Base-by-base conservation (phyloP, 2,888 invertebrate genomes). In the Brenthis ino region DNA sequence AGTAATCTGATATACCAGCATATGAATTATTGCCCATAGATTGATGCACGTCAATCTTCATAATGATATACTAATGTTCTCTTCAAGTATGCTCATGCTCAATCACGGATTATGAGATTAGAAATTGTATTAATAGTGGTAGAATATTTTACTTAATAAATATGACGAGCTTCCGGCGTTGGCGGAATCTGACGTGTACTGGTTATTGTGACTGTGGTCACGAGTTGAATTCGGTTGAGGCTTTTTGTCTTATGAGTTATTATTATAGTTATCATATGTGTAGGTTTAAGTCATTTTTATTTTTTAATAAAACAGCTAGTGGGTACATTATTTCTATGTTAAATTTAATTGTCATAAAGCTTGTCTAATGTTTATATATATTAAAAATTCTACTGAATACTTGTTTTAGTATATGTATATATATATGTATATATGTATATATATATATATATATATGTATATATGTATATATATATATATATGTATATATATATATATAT, bases 41-140 rank as follows among this genome's bases (percentile, higher is more conserved):
- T 87, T 85, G 85, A 86, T 84, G 82, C 75, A 80, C 81, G 85
- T 86, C 86, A 85, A 84, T 87, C 86, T 84, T 85, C 78, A 86
- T 86, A 84, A 85, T 80, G 83, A 83, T 60, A 64, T 74, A 72
- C 72, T 75, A 61, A 63, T 56, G 61, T 61, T 50, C 20, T 61
- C 55, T 43, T 60, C 50, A 14, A 57, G 48, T 14, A 28, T 54
- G n/a, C 50, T 60, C 16, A 28, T 54, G n/a, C 50, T 60, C 54
- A 50, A 50, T 77, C 76, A 77, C 77, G 14, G 53, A 64, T 53
- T 64, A 68, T 53, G n/a, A 20, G 20, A 53, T 68, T 68, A 63
- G 13, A 51, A 50, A 48, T 54, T 33, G 48, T 47, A 68, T 53
- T 57, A 68, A 53, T 28, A 51, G 16, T 56, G 3, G 51, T n/a